phyloP scores from a whole-genome alignment of 2,888 invertebrate genomes.

The Abscondita cerata region DNA sequence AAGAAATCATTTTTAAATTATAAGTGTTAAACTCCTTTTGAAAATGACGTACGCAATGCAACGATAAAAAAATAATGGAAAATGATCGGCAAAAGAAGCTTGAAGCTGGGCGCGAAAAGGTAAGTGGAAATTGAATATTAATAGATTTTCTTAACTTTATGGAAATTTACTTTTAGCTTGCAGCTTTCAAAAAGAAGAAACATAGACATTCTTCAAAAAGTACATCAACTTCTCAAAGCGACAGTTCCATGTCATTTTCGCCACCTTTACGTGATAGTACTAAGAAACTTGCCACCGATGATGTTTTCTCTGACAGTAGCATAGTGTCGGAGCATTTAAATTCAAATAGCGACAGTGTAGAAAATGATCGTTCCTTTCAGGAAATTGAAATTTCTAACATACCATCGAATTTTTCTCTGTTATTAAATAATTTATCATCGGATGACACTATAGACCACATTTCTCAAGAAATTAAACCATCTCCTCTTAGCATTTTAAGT shows the following conservation, averaged over 20 bases:
- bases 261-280: conserved; percentile 35
- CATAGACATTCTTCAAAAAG: conserved; percentile 11
- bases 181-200: conserved; percentile 31
- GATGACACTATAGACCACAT: conserved; percentile 39
- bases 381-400: conserved; percentile 55
- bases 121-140: conserved; percentile 11
- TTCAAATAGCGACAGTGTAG: conserved; percentile 47
- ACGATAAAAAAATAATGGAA: conserved; percentile 28
- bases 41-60: not conserved
- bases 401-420: conserved; percentile 39
- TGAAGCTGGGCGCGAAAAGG: conserved; percentile 38
- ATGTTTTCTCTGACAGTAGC: conserved; percentile 27
- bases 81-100: conserved; percentile 34
- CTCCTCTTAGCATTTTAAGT: conserved; percentile 41
- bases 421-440: conserved; percentile 36
- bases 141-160: not conserved
- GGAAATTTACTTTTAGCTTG: conserved; percentile 32
- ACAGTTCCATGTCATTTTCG: conserved; percentile 35
- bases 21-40: not conserved
- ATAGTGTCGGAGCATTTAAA: conserved; percentile 37
- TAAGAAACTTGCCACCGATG: conserved; percentile 3
- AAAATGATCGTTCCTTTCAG: conserved; percentile 57
- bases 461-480: conserved; percentile 45
- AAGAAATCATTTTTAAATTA: not conserved
- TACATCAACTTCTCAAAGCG: conserved; percentile 31